phyloP scores from a whole-genome alignment of 2,797 vertebrate species.

The Onychomys arenicola region DNA sequence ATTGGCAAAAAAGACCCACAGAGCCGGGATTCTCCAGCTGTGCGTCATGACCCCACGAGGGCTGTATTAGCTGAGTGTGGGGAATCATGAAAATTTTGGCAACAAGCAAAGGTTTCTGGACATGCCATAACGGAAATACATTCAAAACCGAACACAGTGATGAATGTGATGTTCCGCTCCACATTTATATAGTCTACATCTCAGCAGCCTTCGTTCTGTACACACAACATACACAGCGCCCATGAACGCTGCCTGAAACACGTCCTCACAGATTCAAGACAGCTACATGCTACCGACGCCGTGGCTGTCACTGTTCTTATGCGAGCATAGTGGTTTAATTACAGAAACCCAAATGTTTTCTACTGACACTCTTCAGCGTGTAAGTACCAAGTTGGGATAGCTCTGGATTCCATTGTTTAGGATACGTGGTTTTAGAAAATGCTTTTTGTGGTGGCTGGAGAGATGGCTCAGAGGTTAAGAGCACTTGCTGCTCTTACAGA shows the following conservation, averaged over 20 bases:
- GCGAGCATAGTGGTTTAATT: background rate
- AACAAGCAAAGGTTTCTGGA: background rate
- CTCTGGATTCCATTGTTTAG: background rate
- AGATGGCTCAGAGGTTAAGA: background rate
- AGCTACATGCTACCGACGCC: background rate
- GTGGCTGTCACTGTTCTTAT: background rate
- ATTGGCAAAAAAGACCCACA: background rate
- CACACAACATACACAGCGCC: background rate
- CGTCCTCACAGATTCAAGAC: too few species aligned
- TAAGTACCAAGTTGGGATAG: background rate
- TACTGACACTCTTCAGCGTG: background rate
- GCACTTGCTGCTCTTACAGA: background rate
- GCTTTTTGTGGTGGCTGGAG: background rate
- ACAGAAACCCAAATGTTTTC: background rate
- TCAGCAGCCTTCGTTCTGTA: background rate
- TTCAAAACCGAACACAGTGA: too few species aligned
- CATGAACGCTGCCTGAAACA: background rate
- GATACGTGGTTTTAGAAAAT: background rate
- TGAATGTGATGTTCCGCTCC: background rate
- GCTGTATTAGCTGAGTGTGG: too few species aligned
- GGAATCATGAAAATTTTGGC: background rate
- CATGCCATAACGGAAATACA: background rate
- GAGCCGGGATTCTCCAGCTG: background rate
- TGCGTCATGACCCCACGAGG: background rate
- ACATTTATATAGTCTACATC: too few species aligned